Percentiles rank a stretch among this genome's conserved stretches.
Evolutionary conservation across 2,797 vertebrate species (phyloP).

Genomic region (Xiphophorus birchmanni): DNA sequence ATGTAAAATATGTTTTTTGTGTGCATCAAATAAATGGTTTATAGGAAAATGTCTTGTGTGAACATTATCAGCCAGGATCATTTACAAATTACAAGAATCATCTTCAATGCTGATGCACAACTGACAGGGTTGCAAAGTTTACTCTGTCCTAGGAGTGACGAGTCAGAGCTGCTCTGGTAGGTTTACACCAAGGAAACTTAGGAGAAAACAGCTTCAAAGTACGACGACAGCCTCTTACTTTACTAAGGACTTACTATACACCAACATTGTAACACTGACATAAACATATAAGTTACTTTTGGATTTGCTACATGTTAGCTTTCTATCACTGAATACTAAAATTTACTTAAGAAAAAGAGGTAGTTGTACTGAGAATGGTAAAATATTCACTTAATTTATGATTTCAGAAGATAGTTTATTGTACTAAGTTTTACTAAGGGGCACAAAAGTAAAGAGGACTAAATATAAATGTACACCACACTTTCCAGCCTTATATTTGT

Average conservation of each 20-base stretch:
- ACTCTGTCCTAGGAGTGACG: background rate
- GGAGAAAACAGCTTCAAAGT: background rate
- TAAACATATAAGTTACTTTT: too few species aligned
- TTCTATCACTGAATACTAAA: too few species aligned
- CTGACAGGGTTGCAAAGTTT: background rate
- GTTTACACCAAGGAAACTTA: background rate
- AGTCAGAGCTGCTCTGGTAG: background rate
- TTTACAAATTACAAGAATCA: background rate
- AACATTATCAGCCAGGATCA: background rate
- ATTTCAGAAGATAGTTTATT: background rate
- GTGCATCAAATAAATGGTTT: conserved; percentile 2
- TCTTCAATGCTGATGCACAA: background rate
- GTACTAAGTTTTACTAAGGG: background rate
- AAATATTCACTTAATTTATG: too few species aligned
- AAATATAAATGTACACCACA: too few species aligned
- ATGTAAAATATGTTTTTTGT: background rate
- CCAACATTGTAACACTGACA: background rate
- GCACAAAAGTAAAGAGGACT: background rate
- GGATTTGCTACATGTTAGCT: too few species aligned
- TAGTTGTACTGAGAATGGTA: too few species aligned
- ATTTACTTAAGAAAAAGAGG: too few species aligned
- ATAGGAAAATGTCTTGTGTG: background rate
- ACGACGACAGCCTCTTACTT: background rate
- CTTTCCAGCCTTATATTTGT: too few species aligned
- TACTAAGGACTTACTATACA: background rate